Evolutionary conservation across 2,797 vertebrate species (phyloP).

Genomic region (Coregonus suidteri): DNA sequence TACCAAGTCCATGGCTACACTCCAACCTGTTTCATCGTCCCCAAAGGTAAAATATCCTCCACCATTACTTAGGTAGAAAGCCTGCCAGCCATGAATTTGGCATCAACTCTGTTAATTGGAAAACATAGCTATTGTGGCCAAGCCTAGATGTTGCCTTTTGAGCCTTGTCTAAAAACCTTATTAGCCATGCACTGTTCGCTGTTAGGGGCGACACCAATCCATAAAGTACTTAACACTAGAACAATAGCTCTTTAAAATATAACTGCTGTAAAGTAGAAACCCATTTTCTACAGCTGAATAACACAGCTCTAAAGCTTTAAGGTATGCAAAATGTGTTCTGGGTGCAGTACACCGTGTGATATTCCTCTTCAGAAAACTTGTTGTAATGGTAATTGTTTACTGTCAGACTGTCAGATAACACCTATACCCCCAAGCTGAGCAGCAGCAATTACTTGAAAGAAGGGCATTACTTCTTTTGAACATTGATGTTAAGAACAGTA

Average conservation of each 20-base stretch:
- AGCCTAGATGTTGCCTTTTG: background rate
- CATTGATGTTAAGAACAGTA: background rate
- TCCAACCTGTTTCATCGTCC: background rate
- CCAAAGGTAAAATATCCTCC: background rate
- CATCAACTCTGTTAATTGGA: background rate
- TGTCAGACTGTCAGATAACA: constrained; percentile 7
- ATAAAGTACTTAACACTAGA: background rate
- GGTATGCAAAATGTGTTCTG: background rate
- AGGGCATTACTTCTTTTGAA: background rate
- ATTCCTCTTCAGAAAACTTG: background rate
- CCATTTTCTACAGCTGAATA: no score
- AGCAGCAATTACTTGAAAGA: background rate
- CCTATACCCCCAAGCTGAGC: constrained; percentile 4
- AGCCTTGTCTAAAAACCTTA: background rate
- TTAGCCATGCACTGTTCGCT: background rate
- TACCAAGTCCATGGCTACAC: no score
- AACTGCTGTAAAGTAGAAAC: no score
- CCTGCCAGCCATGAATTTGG: background rate
- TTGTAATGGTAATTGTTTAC: constrained; percentile 2
- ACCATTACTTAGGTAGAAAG: background rate
- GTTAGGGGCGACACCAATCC: background rate
- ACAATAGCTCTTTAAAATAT: background rate
- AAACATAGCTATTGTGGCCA: background rate
- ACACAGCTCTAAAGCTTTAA: background rate
- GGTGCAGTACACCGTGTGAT: background rate